Percentiles rank a stretch among this genome's conserved stretches.
These are phyloP conservation scores for Uropsilus gracilis DNA, from an alignment of 2,113 vertebrate genomes.

Conservation along the genomic window DNA sequence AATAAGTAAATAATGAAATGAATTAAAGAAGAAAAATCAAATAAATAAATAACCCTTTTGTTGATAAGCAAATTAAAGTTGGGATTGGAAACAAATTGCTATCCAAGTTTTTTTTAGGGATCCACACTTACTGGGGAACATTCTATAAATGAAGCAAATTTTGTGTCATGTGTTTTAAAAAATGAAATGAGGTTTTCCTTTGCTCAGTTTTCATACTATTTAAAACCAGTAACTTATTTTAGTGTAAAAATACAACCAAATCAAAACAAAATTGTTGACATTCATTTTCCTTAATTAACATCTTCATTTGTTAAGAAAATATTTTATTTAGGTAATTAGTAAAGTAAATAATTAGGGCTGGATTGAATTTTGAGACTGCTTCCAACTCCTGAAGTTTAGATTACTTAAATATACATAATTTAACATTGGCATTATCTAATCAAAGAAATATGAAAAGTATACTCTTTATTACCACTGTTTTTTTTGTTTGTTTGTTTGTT, in stretches of 20 bases:
- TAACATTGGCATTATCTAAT: background rate
- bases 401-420: background rate
- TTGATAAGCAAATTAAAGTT: background rate
- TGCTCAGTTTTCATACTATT: background rate
- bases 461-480: background rate
- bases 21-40: background rate
- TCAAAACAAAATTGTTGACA: slow-evolving; percentile 57
- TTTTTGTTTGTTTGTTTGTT: no score
- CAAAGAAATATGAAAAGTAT: background rate
- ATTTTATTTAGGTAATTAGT: slow-evolving; percentile 38
- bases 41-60: background rate
- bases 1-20: background rate
- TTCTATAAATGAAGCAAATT: background rate
- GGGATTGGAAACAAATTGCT: background rate
- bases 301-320: slow-evolving; percentile 16
- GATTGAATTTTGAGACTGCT: slow-evolving; percentile 9
- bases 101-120: background rate
- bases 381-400: background rate
- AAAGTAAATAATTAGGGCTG: slow-evolving; percentile 36
- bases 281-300: slow-evolving; percentile 17
- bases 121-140: background rate
- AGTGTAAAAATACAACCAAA: slow-evolving; percentile 27
- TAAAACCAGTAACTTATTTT: background rate
- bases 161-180: background rate
- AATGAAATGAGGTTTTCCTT: background rate